Evolutionary conservation across 1,140 invertebrate species (phyloP).

Genomic region (Bombus confusus): DNA sequence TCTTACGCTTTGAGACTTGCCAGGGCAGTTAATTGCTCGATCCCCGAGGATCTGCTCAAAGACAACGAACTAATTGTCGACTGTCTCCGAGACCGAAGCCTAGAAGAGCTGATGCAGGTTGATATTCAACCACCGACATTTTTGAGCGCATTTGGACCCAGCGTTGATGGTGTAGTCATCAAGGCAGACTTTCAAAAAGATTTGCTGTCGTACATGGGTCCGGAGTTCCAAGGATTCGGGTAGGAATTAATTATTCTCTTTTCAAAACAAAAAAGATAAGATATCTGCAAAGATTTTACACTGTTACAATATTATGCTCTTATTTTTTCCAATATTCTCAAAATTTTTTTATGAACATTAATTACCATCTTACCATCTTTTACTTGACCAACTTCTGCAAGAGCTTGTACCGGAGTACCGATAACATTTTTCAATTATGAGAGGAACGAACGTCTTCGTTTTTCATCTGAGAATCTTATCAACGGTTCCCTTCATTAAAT

Average conservation of each 20-base stretch:
- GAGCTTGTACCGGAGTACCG: neutral
- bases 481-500: conserved; percentile 51
- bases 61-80: conserved; percentile 92
- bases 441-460: conserved; percentile 8
- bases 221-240: conserved; percentile 87
- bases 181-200: conserved; percentile 90
- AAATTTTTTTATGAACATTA: neutral
- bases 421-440: neutral
- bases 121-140: conserved; percentile 93
- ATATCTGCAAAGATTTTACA: no score
- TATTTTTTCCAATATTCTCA: no score
- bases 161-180: conserved; percentile 93
- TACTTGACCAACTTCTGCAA: neutral
- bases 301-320: no score
- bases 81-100: conserved; percentile 89
- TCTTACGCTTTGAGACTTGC: conserved; percentile 93
- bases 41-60: conserved; percentile 89
- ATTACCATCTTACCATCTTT: neutral
- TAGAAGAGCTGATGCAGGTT: conserved; percentile 89
- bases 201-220: conserved; percentile 87
- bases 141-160: conserved; percentile 92
- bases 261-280: neutral
- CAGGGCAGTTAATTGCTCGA: conserved; percentile 92
- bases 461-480: conserved; percentile 20
- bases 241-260: conserved; percentile 62